Base-by-base conservation (phyloP, 2,888 invertebrate species). In the Biston stratarius region DNA sequence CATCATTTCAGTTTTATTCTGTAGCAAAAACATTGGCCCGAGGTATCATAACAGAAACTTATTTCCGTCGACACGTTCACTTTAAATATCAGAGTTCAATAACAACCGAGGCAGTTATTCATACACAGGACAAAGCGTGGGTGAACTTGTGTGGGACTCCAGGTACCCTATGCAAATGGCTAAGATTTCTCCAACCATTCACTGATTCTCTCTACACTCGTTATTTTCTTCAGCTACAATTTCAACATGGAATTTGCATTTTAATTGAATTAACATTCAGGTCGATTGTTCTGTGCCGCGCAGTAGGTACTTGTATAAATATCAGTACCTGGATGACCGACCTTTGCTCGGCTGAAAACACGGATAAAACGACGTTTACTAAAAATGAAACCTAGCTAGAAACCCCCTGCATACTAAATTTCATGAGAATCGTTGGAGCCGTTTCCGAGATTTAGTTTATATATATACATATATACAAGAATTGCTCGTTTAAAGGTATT, bases 241-340 rank as follows among this genome's bases (percentile, higher is more conserved):
- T 85, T 83, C 83, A 85, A 86, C 84, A 78, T 77, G 73, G 72
- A 74, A 85, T 85, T 87, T 83, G 80, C 84, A 84, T 87, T 85
- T 86, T 85, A 84, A 87, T 86, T 86, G 80, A 79, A 81, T 82
- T 79, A 82, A 79, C 73, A 78, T 76, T 78, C 78, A 74, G 74
- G 78, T 75, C 68, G 68, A 74, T 55, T 68, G 53, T 61, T 62
- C 55, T 66, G 24, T 45, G 24, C 24, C 24, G 24, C 24, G 3
- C 12, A 9, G 42, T 11, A n/a, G n/a, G n/a, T n/a, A n/a, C n/a
- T n/a, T n/a, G n/a, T n/a, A n/a, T n/a, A n/a, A n/a, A n/a, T n/a
- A n/a, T n/a, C n/a, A n/a, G n/a, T n/a, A n/a, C n/a, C n/a, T n/a
- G n/a, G n/a, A n/a, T n/a, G n/a, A n/a, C n/a, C n/a, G n/a, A n/a